Evolutionary conservation across 2,113 vertebrate species (phyloP).

Genomic region (Phoenicopterus ruber): DNA sequence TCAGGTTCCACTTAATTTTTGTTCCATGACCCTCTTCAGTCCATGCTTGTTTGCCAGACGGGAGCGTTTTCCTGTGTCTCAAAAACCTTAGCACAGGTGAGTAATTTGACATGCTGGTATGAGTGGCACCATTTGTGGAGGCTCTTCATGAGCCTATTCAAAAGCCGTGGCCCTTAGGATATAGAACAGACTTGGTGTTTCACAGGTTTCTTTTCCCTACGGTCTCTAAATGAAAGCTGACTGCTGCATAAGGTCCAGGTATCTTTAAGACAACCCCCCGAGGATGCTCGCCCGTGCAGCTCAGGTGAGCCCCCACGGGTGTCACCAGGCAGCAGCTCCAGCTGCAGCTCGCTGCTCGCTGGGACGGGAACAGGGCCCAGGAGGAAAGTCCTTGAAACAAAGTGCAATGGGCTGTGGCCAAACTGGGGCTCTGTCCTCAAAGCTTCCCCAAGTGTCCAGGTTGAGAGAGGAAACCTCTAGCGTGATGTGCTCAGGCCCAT

Average conservation of each 20-base stretch:
- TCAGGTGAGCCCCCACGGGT: background rate
- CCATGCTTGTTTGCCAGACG: background rate
- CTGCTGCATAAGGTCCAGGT: background rate
- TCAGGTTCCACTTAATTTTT: background rate
- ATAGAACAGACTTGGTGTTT: background rate
- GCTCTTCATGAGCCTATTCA: background rate
- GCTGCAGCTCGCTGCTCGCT: background rate
- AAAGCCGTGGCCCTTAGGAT: background rate
- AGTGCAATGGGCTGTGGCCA: background rate
- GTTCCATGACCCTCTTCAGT: background rate
- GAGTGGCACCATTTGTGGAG: background rate
- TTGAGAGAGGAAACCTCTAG: background rate
- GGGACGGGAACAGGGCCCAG: background rate
- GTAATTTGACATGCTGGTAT: background rate
- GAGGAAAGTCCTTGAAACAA: background rate
- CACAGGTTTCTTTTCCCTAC: background rate
- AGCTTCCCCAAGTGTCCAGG: background rate
- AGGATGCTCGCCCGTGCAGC: background rate
- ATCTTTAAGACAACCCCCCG: background rate
- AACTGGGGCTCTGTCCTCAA: background rate
- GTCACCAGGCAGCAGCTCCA: background rate
- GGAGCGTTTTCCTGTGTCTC: background rate
- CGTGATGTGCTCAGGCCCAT: accelerated
- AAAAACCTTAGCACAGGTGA: background rate
- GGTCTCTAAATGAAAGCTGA: background rate